Evolutionary conservation across 2,888 invertebrate species (phyloP).

Genomic region (Drosophila kokeensis): DNA sequence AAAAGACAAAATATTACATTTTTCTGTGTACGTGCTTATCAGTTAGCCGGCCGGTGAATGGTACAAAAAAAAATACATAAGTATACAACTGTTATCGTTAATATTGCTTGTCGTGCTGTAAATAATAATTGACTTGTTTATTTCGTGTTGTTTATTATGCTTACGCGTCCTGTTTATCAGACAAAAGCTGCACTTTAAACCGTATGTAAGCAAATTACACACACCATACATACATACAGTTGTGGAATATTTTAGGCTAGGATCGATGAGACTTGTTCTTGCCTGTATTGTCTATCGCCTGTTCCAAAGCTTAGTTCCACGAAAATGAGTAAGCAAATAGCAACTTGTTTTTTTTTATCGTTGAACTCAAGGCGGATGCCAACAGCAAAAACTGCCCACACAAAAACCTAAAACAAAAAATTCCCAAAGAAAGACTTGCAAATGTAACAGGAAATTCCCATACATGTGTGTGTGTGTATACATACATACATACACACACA

Average conservation of each 20-base stretch:
- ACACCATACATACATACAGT: not conserved
- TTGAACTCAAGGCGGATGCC: constrained; percentile 17
- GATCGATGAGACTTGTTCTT: constrained; percentile 23
- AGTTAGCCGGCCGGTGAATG: constrained; percentile 72
- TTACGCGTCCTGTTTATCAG: constrained; percentile 19
- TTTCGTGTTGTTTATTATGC: constrained; percentile 39
- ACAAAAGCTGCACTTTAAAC: constrained; percentile 44
- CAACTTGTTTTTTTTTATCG: constrained; percentile 19
- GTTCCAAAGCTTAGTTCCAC: constrained; percentile 2
- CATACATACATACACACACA: not conserved
- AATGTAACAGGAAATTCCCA: constrained; percentile 44
- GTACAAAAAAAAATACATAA: constrained; percentile 24
- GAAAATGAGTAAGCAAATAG: constrained; percentile 14
- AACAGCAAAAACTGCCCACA: constrained; percentile 26
- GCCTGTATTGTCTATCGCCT: constrained; percentile 21
- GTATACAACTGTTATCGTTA: constrained; percentile 38
- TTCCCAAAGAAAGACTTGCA: constrained; percentile 26
- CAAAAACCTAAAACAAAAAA: constrained; percentile 3
- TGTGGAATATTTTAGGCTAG: constrained; percentile 16
- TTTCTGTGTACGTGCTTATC: constrained; percentile 62
- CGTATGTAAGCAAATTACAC: not conserved
- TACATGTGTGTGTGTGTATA: constrained; percentile 7
- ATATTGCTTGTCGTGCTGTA: constrained; percentile 43
- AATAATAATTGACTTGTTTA: constrained; percentile 46
- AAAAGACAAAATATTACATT: no score